phyloP scores from a whole-genome alignment of 2,113 vertebrate genomes.

The Azemiops feae region DNA sequence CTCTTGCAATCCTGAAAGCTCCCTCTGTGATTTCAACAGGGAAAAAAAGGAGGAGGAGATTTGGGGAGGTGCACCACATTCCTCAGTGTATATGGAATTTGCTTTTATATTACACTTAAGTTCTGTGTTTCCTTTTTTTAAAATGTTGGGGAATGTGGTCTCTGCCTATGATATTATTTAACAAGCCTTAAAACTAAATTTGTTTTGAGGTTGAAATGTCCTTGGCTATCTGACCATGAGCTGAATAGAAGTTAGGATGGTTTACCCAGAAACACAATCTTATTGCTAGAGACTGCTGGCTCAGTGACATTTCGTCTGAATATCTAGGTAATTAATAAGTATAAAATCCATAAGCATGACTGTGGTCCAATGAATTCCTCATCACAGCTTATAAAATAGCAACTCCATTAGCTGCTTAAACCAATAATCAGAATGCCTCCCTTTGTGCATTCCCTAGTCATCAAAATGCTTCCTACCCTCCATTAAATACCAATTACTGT shows the following conservation, averaged over 20 bases:
- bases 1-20: neutral
- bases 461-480: neutral
- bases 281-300: neutral
- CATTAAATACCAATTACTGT: neutral
- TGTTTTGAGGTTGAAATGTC: neutral
- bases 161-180: neutral
- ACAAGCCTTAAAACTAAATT: neutral
- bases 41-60: neutral
- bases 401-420: neutral
- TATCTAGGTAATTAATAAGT: neutral
- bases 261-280: neutral
- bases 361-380: neutral
- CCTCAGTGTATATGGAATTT: neutral
- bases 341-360: neutral
- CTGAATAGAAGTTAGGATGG: neutral
- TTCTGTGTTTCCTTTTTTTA: neutral
- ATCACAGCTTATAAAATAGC: neutral
- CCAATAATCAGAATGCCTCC: neutral
- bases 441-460: neutral
- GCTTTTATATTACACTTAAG: neutral
- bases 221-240: neutral
- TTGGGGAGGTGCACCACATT: neutral
- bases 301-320: neutral
- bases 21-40: neutral
- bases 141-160: neutral